Conservation (phyloP, 2,113 vertebrate genomes). For the Dipodomys ordii region DNA sequence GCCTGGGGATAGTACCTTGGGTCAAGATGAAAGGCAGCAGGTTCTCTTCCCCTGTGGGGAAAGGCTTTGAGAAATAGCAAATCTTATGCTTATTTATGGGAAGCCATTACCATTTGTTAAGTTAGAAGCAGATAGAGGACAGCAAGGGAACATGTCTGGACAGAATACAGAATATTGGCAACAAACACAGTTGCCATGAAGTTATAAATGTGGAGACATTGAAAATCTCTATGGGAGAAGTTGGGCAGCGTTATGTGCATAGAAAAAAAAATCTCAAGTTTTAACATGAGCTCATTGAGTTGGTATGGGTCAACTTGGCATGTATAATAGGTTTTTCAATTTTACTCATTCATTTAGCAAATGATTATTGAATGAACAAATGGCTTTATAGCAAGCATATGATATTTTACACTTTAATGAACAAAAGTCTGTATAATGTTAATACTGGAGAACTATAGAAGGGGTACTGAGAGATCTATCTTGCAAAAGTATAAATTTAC, state of each 20-base stretch:
- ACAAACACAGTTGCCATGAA: neutral
- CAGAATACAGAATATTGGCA: neutral
- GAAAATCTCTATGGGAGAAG: conserved; percentile 26
- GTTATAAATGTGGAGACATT: neutral
- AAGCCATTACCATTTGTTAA: neutral
- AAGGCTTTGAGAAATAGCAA: neutral
- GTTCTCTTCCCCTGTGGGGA: neutral
- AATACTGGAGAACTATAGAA: neutral
- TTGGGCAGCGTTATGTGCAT: neutral
- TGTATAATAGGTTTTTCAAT: neutral
- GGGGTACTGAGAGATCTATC: neutral
- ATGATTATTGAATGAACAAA: conserved; percentile 13
- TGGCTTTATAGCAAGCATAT: neutral
- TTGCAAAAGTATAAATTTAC: conserved; percentile 13
- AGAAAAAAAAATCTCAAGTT: neutral
- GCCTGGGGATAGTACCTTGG: neutral
- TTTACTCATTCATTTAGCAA: conserved; percentile 38
- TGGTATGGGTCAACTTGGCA: neutral
- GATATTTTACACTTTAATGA: neutral
- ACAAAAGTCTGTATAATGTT: neutral
- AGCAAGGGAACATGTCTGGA: neutral
- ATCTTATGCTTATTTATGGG: neutral
- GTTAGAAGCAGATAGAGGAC: neutral
- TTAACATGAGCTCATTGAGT: neutral
- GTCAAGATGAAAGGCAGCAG: conserved; percentile 15